phyloP scores from a whole-genome alignment of 2,888 invertebrate genomes.

The Ochropacha duplaris region DNA sequence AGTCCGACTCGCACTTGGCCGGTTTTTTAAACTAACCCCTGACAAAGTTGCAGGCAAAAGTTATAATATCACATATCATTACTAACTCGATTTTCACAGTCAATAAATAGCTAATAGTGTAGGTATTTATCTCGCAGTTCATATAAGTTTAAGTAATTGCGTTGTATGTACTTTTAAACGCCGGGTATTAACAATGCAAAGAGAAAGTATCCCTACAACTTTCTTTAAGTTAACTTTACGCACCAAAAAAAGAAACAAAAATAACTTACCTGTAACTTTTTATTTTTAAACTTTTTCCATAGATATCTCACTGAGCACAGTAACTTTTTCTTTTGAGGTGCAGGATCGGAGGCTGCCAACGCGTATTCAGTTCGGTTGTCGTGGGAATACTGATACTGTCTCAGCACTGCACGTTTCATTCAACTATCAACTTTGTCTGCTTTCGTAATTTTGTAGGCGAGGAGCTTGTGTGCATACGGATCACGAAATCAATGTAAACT shows the following conservation, averaged over 20 bases:
- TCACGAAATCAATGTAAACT: not conserved
- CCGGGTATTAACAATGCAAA: not conserved
- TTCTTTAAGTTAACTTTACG: not conserved
- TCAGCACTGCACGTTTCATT: not conserved
- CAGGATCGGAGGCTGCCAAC: not conserved
- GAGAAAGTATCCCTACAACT: not conserved
- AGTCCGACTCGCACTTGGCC: too few relatives aligned
- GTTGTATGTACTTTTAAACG: too few relatives aligned
- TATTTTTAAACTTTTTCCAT: not conserved
- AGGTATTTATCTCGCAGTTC: too few relatives aligned
- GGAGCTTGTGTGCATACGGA: not conserved
- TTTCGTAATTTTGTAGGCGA: not conserved
- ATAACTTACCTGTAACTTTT: not conserved
- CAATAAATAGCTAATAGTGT: too few relatives aligned
- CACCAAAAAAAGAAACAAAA: not conserved
- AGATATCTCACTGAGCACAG: not conserved
- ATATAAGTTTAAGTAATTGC: too few relatives aligned
- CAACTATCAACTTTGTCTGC: not conserved
- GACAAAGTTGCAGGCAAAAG: too few relatives aligned
- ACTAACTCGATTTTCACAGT: too few relatives aligned
- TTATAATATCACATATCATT: too few relatives aligned
- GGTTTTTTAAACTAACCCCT: too few relatives aligned
- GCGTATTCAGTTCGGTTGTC: not conserved
- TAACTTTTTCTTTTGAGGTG: not conserved
- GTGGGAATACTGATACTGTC: not conserved